Evolutionary conservation across 2,888 invertebrate genomes (phyloP).

Genomic region (Antitype chi): DNA sequence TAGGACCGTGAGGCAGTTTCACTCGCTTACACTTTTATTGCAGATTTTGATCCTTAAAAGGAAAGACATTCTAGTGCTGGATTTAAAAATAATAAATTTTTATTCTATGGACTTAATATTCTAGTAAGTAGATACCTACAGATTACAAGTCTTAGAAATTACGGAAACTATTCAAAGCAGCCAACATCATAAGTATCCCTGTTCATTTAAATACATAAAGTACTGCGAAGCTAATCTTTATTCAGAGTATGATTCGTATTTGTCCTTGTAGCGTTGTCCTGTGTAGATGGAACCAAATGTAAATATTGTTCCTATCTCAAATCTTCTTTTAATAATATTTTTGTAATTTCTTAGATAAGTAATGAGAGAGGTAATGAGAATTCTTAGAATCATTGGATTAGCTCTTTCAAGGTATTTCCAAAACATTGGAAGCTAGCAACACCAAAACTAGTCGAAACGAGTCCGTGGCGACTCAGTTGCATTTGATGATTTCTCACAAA

Average conservation of each 20-base stretch:
- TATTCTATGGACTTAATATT: not conserved
- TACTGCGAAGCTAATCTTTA: conserved; percentile 35
- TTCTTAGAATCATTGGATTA: too few relatives aligned
- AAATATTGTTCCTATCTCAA: conserved; percentile 18
- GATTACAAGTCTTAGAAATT: not conserved
- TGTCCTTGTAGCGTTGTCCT: conserved; percentile 17
- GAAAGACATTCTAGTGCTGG: not conserved
- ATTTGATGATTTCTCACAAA: too few relatives aligned
- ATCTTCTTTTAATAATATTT: not conserved
- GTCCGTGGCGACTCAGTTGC: too few relatives aligned
- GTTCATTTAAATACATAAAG: conserved; percentile 36
- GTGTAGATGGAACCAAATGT: conserved; percentile 21
- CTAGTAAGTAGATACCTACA: not conserved
- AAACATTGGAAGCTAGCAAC: too few relatives aligned
- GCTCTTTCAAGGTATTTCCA: too few relatives aligned
- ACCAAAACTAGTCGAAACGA: too few relatives aligned
- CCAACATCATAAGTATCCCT: conserved; percentile 13
- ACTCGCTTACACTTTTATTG: not conserved
- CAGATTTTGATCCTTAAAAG: not conserved
- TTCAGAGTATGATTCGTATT: conserved; percentile 37
- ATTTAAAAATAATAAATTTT: not conserved
- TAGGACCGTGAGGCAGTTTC: too few relatives aligned
- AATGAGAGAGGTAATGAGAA: too few relatives aligned
- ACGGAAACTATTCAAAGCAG: conserved; percentile 7
- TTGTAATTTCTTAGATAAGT: not conserved